Evolutionary conservation across 2,888 invertebrate species (phyloP), one percentile per base, ranked within the genome.

Genomic region (Caenorhabditis imperialis): DNA sequence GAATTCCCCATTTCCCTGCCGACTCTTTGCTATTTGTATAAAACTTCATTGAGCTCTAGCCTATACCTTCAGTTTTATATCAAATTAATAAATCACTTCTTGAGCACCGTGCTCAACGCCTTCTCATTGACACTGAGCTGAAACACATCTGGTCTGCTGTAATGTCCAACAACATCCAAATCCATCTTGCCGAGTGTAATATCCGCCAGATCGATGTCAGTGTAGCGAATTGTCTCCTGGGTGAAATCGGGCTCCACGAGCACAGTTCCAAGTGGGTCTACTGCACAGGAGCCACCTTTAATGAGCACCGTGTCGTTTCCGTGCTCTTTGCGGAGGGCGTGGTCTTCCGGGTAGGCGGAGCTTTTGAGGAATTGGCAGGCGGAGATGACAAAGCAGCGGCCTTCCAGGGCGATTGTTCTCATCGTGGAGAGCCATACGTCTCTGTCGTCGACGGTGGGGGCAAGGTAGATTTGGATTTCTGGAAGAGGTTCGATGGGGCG

Each of bases 371-470:
- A 85, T 70, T 85, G 85, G 37, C 85, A 86, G 1, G 85, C 80
- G 6, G 85, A 85, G 38, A 86, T 60, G 1, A 85, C 85, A 65
- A 84, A 85, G 60, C 85, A 85, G 38, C 85, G 55, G 65, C 85
- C 85, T 48, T 85, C 85, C 20, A 86, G 47, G 4, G 85, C 85
- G 20, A 85, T 85, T 0, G 81, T 83, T 23, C 78, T 58, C 85
- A 85, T 85, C 2, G 84, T 86, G 1, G 85, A 69, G 12, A 85
- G 67, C 85, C 85, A 85, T 5, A 79, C 81, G 37, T 86, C 85
- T 18, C 85, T 60, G 53, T 85, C 84, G 50, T 85, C 85, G 0
- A 85, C 85, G 5, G 85, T 85, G 8, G 85, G 85, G 1, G 85
- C 85, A 45, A 85, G 58, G 54, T 86, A 86, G 20, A 85, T 61